phyloP scores from a whole-genome alignment of 1,140 invertebrate genomes.

The Lordiphosa collinella region DNA sequence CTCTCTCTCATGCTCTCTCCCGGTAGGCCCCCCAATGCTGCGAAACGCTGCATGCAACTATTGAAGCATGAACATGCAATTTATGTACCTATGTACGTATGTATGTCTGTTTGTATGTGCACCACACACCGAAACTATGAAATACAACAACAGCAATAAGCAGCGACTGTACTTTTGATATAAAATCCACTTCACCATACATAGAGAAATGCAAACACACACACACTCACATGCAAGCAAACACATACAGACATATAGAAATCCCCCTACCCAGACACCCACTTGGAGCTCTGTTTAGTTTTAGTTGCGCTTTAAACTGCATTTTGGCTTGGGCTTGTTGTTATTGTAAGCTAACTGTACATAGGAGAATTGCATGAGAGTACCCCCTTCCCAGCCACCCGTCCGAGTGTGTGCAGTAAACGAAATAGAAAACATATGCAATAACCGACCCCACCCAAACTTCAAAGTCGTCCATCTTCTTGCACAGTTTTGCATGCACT shows the following conservation, averaged over 20 bases:
- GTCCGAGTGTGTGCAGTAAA: conserved; percentile 27
- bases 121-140: conserved; percentile 44
- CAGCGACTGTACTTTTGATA: conserved; percentile 70
- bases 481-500: not conserved
- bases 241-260: not conserved
- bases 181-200: conserved; percentile 61
- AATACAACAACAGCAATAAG: conserved; percentile 59
- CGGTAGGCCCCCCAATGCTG: conserved; percentile 25
- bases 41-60: conserved; percentile 63
- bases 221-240: not conserved
- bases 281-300: conserved; percentile 66
- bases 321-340: conserved; percentile 50
- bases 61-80: conserved; percentile 75
- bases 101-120: not conserved
- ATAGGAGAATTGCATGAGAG: conserved; percentile 35
- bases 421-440: conserved; percentile 49
- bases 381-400: not conserved
- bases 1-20: conserved; percentile 10
- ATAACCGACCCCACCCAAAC: conserved; percentile 7
- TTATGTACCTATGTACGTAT: conserved; percentile 42
- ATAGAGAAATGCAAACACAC: conserved; percentile 20
- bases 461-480: not conserved
- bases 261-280: conserved; percentile 14
- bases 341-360: conserved; percentile 46
- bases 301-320: conserved; percentile 76